These are phyloP conservation scores for Monodelphis domestica DNA, from an alignment of 2,797 vertebrate genomes.

Conservation along the genomic window DNA sequence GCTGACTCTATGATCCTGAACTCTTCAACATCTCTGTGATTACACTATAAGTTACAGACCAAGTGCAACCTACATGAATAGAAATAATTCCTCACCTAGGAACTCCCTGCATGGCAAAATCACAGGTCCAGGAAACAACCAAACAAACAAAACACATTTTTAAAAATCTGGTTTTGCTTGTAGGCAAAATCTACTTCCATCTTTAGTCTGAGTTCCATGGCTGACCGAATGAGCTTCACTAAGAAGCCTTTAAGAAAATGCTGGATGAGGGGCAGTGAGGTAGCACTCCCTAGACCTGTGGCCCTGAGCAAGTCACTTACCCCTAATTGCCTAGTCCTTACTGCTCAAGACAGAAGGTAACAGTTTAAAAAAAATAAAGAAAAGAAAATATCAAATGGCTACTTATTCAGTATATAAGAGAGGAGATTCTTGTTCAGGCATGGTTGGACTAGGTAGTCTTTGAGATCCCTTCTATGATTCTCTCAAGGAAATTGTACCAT, in stretches of 20 bases:
- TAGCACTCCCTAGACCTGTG: too few relatives aligned
- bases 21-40: background rate
- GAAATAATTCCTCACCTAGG: background rate
- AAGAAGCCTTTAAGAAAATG: too few relatives aligned
- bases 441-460: background rate
- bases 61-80: background rate
- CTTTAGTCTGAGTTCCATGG: background rate
- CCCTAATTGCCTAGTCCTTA: too few relatives aligned
- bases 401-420: background rate
- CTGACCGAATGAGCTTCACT: background rate
- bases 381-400: background rate
- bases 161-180: background rate
- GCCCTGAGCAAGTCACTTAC: too few relatives aligned
- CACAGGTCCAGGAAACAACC: background rate
- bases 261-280: too few relatives aligned
- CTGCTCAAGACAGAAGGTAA: too few relatives aligned
- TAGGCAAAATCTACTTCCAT: background rate
- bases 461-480: background rate
- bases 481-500: background rate
- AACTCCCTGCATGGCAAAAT: background rate
- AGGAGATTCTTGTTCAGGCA: background rate
- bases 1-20: background rate
- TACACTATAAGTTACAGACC: background rate
- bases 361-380: too few relatives aligned
- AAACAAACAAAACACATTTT: background rate